A percentile compares a stretch with the other conserved stretches of the same genome.
phyloP scores from a whole-genome alignment of 1,140 invertebrate genomes.

The Lepidostoma basale region DNA sequence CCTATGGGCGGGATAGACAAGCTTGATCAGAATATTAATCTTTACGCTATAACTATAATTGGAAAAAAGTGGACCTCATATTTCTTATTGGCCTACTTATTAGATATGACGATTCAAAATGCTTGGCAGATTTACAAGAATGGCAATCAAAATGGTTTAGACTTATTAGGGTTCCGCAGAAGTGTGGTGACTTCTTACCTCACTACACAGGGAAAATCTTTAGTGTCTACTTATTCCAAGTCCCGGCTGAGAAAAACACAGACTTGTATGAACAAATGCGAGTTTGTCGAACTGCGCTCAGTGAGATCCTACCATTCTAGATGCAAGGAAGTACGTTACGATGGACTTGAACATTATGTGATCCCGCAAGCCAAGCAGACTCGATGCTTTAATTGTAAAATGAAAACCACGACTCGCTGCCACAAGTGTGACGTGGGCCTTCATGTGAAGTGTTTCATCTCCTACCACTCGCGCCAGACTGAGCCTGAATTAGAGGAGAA shows the following conservation, averaged over 20 bases:
- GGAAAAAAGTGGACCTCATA: slow-evolving; percentile 40
- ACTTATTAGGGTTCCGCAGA: slow-evolving; percentile 40
- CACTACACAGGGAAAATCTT: slow-evolving; percentile 33
- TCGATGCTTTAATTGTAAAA: slow-evolving; percentile 41
- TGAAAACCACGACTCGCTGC: slow-evolving; percentile 42
- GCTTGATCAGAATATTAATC: slow-evolving; percentile 39
- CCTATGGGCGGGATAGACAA: slow-evolving; percentile 41
- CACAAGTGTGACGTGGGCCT: slow-evolving; percentile 43
- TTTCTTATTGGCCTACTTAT: slow-evolving; percentile 36
- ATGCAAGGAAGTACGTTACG: slow-evolving; percentile 40
- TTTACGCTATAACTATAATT: slow-evolving; percentile 37
- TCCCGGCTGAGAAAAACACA: background rate
- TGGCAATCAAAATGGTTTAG: slow-evolving; percentile 30
- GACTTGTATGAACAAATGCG: background rate
- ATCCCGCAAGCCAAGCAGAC: slow-evolving; percentile 44
- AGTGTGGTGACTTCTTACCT: slow-evolving; percentile 40
- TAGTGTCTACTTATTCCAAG: slow-evolving; percentile 17
- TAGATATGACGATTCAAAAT: slow-evolving; percentile 40
- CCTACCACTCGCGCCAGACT: slow-evolving; percentile 29
- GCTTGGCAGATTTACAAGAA: slow-evolving; percentile 39
- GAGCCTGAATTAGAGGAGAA: background rate
- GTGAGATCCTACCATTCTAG: slow-evolving; percentile 21
- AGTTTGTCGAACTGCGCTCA: background rate
- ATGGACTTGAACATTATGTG: slow-evolving; percentile 44
- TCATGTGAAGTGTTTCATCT: slow-evolving; percentile 44